Percentiles rank a stretch among this genome's conserved stretches.
phyloP scores from a whole-genome alignment of 1,140 invertebrate genomes.

The Lepidurus packardi region DNA sequence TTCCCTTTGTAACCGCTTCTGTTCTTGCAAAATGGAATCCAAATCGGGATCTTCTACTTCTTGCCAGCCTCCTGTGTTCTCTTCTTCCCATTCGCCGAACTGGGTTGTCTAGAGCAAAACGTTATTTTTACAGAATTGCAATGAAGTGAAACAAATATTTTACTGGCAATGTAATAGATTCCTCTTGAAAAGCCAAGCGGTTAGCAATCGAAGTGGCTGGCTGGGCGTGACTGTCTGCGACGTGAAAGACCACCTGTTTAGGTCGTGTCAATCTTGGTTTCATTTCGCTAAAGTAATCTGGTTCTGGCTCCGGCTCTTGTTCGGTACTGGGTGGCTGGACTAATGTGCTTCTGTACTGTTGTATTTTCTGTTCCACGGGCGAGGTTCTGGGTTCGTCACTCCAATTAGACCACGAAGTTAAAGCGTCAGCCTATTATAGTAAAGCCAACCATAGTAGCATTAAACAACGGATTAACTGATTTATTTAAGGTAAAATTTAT shows the following conservation, averaged over 20 bases:
- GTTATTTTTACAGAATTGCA: background rate
- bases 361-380: conserved; percentile 24
- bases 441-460: background rate
- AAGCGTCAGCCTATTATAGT: conserved; percentile 1
- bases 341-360: conserved; percentile 28
- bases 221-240: background rate
- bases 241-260: background rate
- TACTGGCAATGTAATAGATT: background rate
- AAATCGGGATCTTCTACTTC: conserved; percentile 11
- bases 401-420: conserved; percentile 1
- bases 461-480: too few species aligned
- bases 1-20: background rate
- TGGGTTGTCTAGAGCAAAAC: background rate
- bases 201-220: background rate
- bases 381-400: conserved; percentile 19
- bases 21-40: background rate
- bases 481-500: background rate
- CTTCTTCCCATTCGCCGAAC: background rate
- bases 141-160: background rate
- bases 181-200: background rate
- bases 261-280: background rate
- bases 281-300: conserved; percentile 28
- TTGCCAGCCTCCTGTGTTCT: background rate
- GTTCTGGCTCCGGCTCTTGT: conserved; percentile 26
- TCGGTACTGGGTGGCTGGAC: background rate